Percentiles rank a stretch among this genome's conserved stretches.
phyloP scores from a whole-genome alignment of 1,140 invertebrate species.

The Heliconius nattereri region DNA sequence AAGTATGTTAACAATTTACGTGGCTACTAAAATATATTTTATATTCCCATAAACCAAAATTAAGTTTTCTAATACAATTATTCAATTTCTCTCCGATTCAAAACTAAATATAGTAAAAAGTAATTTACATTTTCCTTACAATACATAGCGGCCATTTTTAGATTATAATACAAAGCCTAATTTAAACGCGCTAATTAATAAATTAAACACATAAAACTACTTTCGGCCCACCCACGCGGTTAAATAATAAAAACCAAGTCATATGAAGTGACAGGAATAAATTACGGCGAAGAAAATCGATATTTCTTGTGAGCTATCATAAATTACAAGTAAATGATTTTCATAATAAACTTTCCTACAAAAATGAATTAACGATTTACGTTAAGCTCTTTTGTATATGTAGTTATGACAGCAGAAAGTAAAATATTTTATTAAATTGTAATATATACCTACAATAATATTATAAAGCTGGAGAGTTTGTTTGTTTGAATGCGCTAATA shows the following conservation, averaged over 20 bases:
- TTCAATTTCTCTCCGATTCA: not conserved
- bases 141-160: not conserved
- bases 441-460: too few relatives aligned
- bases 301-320: conserved; percentile 58
- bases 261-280: conserved; percentile 61
- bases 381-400: conserved; percentile 13
- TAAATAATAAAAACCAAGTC: conserved; percentile 61
- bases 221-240: conserved; percentile 61
- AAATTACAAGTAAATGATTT: conserved; percentile 66
- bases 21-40: not conserved
- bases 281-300: conserved; percentile 67
- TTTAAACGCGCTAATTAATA: conserved; percentile 56
- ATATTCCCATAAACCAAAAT: not conserved
- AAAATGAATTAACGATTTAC: not conserved
- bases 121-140: not conserved
- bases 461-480: too few relatives aligned
- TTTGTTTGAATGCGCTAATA: too few relatives aligned
- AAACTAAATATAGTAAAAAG: not conserved
- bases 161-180: not conserved
- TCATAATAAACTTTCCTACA: conserved; percentile 54
- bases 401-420: not conserved
- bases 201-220: conserved; percentile 24
- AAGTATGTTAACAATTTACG: not conserved
- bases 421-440: not conserved
- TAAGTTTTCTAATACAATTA: not conserved